Evolutionary conservation across 2,888 invertebrate species (phyloP).

Genomic region (Sipha maydis): DNA sequence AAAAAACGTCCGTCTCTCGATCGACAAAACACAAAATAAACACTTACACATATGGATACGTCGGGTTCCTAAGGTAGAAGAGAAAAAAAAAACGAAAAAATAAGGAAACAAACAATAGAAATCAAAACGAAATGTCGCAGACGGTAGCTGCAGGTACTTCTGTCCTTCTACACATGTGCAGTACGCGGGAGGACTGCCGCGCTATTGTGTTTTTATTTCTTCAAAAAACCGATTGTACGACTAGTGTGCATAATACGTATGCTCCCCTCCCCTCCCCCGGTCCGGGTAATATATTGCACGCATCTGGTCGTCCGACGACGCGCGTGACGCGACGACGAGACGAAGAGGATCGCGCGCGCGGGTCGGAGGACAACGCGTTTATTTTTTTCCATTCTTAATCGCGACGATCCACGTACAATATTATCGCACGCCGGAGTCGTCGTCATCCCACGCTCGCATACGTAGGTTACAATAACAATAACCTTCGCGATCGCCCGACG

Average conservation of each 20-base stretch:
- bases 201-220: background rate
- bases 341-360: background rate
- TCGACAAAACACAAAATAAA: too few species aligned
- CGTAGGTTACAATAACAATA: background rate
- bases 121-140: too few species aligned
- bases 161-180: background rate
- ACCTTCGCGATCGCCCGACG: conserved; percentile 8
- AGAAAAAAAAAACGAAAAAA: too few species aligned
- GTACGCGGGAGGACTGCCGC: background rate
- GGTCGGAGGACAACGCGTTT: background rate
- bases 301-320: too few species aligned
- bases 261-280: too few species aligned
- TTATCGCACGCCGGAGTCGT: background rate
- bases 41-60: too few species aligned
- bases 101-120: too few species aligned
- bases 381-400: background rate
- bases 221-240: background rate
- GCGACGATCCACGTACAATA: background rate
- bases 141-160: too few species aligned
- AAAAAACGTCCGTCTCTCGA: too few species aligned
- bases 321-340: background rate
- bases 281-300: too few species aligned
- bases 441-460: background rate
- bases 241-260: too few species aligned
- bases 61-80: too few species aligned